Evolutionary conservation across 2,888 invertebrate genomes (phyloP), one percentile per base, ranked within the genome.

Genomic region (Lycia hirtaria): DNA sequence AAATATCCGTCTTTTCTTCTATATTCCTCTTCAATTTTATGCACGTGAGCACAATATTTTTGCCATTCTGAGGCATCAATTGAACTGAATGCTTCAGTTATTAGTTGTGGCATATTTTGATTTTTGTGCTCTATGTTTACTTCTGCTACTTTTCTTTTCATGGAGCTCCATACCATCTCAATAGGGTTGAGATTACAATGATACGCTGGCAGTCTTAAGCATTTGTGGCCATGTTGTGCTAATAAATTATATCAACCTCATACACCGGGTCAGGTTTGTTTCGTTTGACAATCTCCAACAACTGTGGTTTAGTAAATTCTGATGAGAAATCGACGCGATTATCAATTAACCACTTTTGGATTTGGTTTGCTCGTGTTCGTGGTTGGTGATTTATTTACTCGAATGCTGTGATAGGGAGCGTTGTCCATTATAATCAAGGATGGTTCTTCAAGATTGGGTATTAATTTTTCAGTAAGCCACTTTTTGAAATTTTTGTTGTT

Each of bases 171-270:
- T 20, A 40, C 22, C 22, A 40, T 20, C 1, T 40, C 20, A 40
- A 40, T 22, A n/a, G 40, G 22, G 22, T 40, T 4, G 3, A 40
- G 20, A 22, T 40, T 22, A 40, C 5, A 40, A 10, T 40, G 40
- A 40, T 40, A 40, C 20, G 44, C 15, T 12, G 44, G 44, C 26
- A 44, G 17, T 28, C 28, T 2, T 28, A 44, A 47, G 35, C 47
- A 32, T 20, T 33, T 47, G 47, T 47, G 47, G 22, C 33, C 47
- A 47, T 47, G 33, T 47, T 47, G 33, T 47, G 47, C 47, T n/a
- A 47, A 47, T 33, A 47, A 33, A 32, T 33, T 47, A 33, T 47
- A 33, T 47, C 22, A 47, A 47, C 35, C 20, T 47, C 47, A 33
- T 47, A 47, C 35, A 47, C 35, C 14, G 47, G 35, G 22, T 32